Conservation (phyloP, 2,797 vertebrate genomes). For the Craterocephalus amniculus region DNA sequence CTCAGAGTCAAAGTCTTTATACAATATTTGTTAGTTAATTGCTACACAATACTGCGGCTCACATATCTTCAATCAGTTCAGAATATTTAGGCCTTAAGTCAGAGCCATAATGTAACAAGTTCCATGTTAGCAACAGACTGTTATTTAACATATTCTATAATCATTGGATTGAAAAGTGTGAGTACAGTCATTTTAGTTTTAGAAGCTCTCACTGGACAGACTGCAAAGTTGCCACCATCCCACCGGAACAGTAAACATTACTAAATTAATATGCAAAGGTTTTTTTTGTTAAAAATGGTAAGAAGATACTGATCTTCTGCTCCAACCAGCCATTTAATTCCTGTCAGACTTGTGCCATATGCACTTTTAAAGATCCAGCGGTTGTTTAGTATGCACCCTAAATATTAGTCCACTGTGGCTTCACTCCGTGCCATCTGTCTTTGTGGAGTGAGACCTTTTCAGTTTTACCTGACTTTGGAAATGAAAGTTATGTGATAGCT, state of each 20-base stretch:
- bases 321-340: constrained; percentile 45
- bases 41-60: too few relatives aligned
- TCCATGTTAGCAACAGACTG: constrained; percentile 11
- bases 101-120: not conserved
- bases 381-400: constrained; percentile 67
- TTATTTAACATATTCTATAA: constrained; percentile 31
- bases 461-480: constrained; percentile 58
- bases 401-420: constrained; percentile 65
- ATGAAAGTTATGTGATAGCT: constrained; percentile 41
- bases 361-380: constrained; percentile 59
- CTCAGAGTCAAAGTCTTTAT: too few relatives aligned
- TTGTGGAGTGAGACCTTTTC: constrained; percentile 20
- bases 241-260: constrained; percentile 39
- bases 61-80: too few relatives aligned
- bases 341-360: constrained; percentile 72
- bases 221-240: constrained; percentile 54
- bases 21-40: too few relatives aligned
- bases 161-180: constrained; percentile 37
- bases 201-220: constrained; percentile 40
- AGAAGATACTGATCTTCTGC: constrained; percentile 67
- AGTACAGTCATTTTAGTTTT: constrained; percentile 22
- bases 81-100: too few relatives aligned
- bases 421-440: constrained; percentile 72
- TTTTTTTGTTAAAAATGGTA: constrained; percentile 65
- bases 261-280: constrained; percentile 58